Base-by-base conservation (phyloP, 2,113 vertebrate species). In the Ia io region DNA sequence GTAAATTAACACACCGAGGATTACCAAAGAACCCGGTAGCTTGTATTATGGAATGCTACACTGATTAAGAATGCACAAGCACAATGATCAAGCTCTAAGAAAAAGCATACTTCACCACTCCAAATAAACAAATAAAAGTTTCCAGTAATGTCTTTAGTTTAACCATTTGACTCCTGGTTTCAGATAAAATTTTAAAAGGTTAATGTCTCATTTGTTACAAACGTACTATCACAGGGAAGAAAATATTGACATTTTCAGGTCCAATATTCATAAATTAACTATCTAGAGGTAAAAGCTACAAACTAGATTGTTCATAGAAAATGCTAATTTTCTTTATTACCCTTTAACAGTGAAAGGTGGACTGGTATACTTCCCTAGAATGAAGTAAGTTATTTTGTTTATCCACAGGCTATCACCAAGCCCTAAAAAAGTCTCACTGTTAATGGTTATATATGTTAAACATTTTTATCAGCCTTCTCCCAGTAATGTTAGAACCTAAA, bases 401-500 rank as follows among this genome's bases (percentile, higher is more conserved):
- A 95, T 84, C 67, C 53, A 80, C 37, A 95, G 25, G 40, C 83
- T 73, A 76, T 71, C 8, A 71, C 22, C 12, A 92, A n/a, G 16
- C 4, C 3, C 35, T 97, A 95, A 88, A 97, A 97, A 96, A 94
- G 17, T 42, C 63, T 5, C 37, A 71, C 13, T 96, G 59, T 88
- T 98, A 96, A 95, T 95, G 53, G 94, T 65, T 97, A 90, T n/a
- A 80, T 87, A 96, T 84, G 56, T 61, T 96, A 96, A 89, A 51
- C 95, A 89, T 63, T 97, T 98, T 97, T 96, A 96, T 95, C 95
- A 96, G 85, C 61, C 95, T 11, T 97, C 82, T 97, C 42, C 71
- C n/a, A 86, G 88, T 87, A 95, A 95, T 83, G 80, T 91, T 96
- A 91, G 65, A 83, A 98, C 92, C 69, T 92, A 95, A 95, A 93